Evolutionary conservation across 2,797 vertebrate species (phyloP).

Genomic region (Psittacula derbiana): DNA sequence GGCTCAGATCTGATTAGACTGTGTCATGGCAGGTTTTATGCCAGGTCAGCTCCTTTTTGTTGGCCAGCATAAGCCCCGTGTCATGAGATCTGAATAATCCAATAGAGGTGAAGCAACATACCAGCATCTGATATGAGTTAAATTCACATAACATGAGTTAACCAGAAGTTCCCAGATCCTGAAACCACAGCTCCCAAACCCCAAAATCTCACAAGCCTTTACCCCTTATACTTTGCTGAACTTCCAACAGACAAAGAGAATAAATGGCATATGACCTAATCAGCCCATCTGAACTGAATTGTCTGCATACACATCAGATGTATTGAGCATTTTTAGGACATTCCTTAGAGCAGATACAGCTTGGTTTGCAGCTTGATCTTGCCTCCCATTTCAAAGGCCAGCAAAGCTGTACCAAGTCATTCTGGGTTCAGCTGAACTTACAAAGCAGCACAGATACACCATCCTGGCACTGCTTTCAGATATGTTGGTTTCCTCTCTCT

Average conservation of each 20-base stretch:
- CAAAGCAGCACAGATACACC: not conserved
- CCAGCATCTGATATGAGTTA: not conserved
- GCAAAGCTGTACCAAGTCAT: fast-evolving
- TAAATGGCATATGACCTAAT: not conserved
- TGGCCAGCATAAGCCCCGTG: not conserved
- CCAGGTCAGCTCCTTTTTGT: not conserved
- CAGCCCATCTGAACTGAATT: not conserved
- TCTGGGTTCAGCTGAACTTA: not conserved
- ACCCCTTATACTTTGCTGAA: not conserved
- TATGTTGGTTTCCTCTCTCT: not conserved
- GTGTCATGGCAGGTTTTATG: fast-evolving
- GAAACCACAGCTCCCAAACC: not conserved
- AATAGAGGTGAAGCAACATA: not conserved
- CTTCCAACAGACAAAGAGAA: not conserved
- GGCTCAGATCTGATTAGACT: not conserved
- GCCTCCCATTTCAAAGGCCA: not conserved
- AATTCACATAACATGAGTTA: fast-evolving
- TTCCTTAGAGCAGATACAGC: not conserved
- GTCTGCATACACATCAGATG: fast-evolving
- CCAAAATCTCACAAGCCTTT: not conserved
- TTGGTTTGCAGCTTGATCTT: not conserved
- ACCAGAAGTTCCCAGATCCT: not conserved
- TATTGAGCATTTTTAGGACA: not conserved
- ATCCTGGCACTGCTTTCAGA: not conserved
- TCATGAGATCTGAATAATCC: not conserved